Conservation (phyloP, 2,888 invertebrate species). For the Phortica magna region DNA sequence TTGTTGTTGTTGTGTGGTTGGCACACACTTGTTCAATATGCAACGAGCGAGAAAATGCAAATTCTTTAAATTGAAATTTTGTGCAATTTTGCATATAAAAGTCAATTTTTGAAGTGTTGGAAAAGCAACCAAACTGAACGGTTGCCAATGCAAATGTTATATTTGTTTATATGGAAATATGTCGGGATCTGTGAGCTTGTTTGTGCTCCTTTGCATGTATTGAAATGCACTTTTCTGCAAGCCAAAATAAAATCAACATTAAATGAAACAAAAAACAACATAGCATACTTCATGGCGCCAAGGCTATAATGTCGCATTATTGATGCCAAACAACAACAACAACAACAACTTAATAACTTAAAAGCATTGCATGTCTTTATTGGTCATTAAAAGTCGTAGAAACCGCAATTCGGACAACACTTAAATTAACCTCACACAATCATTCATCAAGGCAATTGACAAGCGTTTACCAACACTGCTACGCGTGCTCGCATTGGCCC, state of each 20-base stretch:
- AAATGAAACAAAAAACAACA: neutral
- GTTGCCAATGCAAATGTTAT: neutral
- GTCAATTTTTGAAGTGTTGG: conserved; percentile 50
- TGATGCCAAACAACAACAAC: neutral
- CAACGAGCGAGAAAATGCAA: conserved; percentile 31
- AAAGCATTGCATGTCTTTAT: conserved; percentile 18
- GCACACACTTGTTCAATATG: conserved; percentile 50
- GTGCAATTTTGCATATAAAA: neutral
- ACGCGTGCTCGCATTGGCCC: neutral
- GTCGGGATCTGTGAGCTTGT: too few relatives aligned
- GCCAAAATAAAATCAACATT: too few relatives aligned
- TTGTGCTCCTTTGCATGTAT: too few relatives aligned
- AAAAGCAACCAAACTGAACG: conserved; percentile 38
- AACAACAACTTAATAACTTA: too few relatives aligned
- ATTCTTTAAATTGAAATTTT: conserved; percentile 22
- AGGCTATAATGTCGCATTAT: neutral
- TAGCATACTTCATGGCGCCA: conserved; percentile 13
- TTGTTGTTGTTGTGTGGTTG: conserved; percentile 30
- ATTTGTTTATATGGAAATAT: too few relatives aligned
- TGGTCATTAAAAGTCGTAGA: neutral
- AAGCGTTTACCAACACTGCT: neutral
- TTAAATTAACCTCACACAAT: neutral
- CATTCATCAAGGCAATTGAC: conserved; percentile 16
- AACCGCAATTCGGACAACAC: neutral
- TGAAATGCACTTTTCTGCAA: too few relatives aligned